Conservation (phyloP, 2,797 vertebrate species). For the Caiman crocodilus region DNA sequence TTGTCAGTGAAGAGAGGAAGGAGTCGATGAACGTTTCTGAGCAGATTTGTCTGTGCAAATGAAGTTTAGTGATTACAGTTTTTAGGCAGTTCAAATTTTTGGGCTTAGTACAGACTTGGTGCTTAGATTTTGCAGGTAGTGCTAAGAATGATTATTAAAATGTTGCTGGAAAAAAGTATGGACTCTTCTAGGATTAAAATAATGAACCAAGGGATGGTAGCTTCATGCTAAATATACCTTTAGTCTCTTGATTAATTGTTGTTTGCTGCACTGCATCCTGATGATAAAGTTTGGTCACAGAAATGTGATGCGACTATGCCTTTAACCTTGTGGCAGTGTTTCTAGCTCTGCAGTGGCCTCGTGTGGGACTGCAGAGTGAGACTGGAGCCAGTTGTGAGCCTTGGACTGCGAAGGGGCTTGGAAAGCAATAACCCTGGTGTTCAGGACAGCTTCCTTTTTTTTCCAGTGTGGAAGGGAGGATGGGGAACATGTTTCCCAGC, state of each 20-base stretch:
- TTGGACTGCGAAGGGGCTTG: background rate
- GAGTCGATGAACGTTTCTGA: background rate
- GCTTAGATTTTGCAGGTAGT: background rate
- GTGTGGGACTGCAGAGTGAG: accelerated
- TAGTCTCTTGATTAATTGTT: accelerated
- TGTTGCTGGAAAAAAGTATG: background rate
- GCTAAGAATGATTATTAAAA: accelerated
- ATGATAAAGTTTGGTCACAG: accelerated
- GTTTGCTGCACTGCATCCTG: background rate
- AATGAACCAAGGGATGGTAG: background rate
- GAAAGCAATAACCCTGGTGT: background rate
- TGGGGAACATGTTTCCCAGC: no score
- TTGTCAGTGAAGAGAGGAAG: background rate
- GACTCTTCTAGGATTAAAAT: background rate
- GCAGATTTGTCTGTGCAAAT: background rate
- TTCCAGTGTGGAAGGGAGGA: no score
- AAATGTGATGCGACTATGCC: background rate
- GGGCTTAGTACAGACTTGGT: background rate
- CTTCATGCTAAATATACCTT: background rate
- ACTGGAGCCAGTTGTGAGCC: background rate
- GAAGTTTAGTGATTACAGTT: background rate
- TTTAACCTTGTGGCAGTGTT: background rate
- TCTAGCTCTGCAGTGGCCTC: background rate
- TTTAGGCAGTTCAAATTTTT: background rate
- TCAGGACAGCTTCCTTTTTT: background rate